phyloP scores from a whole-genome alignment of 64 coral and sea anemone genomes.

The Porites lutea region DNA sequence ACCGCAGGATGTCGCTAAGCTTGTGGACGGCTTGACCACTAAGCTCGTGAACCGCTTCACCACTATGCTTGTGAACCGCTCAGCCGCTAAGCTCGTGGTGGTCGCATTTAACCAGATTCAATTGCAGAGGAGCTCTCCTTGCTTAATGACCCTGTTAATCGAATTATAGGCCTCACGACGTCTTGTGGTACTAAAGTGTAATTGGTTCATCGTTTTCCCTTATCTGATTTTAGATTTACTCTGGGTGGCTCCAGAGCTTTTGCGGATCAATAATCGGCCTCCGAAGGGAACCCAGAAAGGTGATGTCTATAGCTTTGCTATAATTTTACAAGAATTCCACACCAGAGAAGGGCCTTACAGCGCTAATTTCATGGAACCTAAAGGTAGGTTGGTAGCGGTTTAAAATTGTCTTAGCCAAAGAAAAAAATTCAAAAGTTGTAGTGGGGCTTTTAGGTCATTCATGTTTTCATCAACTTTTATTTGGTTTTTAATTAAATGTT shows the following conservation, averaged over 20 bases:
- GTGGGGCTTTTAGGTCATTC: neutral
- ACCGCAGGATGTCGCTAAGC: too few relatives aligned
- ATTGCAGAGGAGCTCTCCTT: too few relatives aligned
- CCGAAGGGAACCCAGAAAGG: constrained; percentile 85
- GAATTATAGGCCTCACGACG: too few relatives aligned
- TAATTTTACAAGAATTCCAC: constrained; percentile 97
- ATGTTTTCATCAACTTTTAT: too few relatives aligned
- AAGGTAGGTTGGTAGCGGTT: constrained; percentile 48
- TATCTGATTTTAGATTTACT: constrained; percentile 63
- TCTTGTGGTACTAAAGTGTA: too few relatives aligned
- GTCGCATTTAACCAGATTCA: too few relatives aligned
- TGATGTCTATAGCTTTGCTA: constrained; percentile 99
- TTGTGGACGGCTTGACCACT: too few relatives aligned
- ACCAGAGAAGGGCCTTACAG: constrained; percentile 95
- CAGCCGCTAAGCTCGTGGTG: too few relatives aligned
- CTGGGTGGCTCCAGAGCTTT: constrained; percentile 92
- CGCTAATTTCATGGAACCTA: constrained; percentile 81
- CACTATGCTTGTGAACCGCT: too few relatives aligned
- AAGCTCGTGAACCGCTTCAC: too few relatives aligned
- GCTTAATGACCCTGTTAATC: too few relatives aligned
- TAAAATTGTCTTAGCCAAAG: neutral
- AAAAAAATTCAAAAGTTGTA: neutral
- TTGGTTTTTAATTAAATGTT: too few relatives aligned
- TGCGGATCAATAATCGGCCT: constrained; percentile 62
- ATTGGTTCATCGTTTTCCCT: neutral